phyloP scores from a whole-genome alignment of 2,797 vertebrate species.

The Vireo griseus region DNA sequence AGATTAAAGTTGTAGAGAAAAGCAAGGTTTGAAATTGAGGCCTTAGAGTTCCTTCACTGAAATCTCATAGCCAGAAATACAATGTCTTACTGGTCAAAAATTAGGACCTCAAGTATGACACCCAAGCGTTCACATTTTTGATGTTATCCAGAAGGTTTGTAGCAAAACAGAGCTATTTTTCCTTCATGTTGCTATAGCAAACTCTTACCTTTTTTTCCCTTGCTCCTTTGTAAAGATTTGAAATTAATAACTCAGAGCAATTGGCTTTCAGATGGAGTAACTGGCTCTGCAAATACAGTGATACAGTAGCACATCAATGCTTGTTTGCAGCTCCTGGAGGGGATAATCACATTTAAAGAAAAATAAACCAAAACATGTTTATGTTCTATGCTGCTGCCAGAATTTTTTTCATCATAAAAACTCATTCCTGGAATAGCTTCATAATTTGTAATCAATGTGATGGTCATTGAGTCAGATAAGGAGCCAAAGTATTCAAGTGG shows the following conservation, averaged over 20 bases:
- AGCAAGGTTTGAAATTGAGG: background rate
- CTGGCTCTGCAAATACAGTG: background rate
- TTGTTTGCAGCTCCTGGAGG: fast-evolving
- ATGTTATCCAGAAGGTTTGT: background rate
- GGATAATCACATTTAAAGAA: background rate
- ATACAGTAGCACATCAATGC: background rate
- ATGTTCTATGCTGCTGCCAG: background rate
- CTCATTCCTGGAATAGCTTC: background rate
- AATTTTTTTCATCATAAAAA: background rate
- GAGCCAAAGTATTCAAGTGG: background rate
- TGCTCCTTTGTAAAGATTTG: background rate
- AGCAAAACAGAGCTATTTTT: background rate
- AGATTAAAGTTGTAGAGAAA: background rate
- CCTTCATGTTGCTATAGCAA: background rate
- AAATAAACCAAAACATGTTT: background rate
- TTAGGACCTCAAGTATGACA: background rate
- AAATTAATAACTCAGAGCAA: background rate
- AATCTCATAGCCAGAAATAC: background rate
- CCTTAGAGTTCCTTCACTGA: background rate
- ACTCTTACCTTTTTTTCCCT: background rate
- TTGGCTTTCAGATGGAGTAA: background rate
- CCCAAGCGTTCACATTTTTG: too few relatives aligned
- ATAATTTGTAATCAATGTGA: background rate
- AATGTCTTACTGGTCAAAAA: background rate
- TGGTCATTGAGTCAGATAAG: background rate